Percentiles rank a stretch among this genome's conserved stretches.
These are phyloP conservation scores for Cyclophora albipunctata DNA, from an alignment of 2,888 invertebrate genomes.

Conservation along the genomic window DNA sequence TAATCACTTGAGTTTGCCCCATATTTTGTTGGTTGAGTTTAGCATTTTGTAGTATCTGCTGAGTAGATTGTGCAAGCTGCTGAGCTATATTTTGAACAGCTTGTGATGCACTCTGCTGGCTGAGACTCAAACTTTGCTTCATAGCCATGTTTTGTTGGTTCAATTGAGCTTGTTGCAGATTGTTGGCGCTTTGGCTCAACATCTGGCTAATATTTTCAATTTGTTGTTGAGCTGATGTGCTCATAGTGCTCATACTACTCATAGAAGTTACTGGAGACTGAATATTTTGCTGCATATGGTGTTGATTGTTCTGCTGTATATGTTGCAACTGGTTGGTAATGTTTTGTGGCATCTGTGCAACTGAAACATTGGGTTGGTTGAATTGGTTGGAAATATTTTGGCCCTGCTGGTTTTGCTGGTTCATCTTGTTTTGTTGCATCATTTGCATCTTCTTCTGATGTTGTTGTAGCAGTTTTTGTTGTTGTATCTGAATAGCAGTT, in stretches of 20 bases:
- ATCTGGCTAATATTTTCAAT: conserved; percentile 78
- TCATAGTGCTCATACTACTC: conserved; percentile 26
- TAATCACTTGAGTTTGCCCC: conserved; percentile 58
- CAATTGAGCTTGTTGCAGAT: conserved; percentile 60
- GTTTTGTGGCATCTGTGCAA: conserved; percentile 61
- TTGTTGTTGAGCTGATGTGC: conserved; percentile 72
- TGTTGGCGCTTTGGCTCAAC: conserved; percentile 68
- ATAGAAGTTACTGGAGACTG: conserved; percentile 62
- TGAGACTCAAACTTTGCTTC: conserved; percentile 60
- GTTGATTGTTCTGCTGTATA: conserved; percentile 52
- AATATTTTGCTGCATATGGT: conserved; percentile 59
- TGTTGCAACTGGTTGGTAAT: conserved; percentile 59
- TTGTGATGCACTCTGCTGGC: conserved; percentile 58
- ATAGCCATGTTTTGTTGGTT: conserved; percentile 63
- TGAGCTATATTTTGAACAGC: conserved; percentile 68
- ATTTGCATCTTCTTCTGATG: conserved; percentile 74
- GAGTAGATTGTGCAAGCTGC: conserved; percentile 62
- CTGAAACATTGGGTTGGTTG: conserved; percentile 57
- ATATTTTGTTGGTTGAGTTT: conserved; percentile 58
- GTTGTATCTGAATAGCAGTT: conserved; percentile 65
- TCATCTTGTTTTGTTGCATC: conserved; percentile 50
- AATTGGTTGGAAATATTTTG: conserved; percentile 37
- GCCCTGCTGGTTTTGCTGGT: conserved; percentile 35
- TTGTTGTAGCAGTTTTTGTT: conserved; percentile 75
- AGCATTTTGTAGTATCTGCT: conserved; percentile 65